Base-by-base conservation (phyloP, 2,888 invertebrate species). In the Phymatocera aterrima region DNA sequence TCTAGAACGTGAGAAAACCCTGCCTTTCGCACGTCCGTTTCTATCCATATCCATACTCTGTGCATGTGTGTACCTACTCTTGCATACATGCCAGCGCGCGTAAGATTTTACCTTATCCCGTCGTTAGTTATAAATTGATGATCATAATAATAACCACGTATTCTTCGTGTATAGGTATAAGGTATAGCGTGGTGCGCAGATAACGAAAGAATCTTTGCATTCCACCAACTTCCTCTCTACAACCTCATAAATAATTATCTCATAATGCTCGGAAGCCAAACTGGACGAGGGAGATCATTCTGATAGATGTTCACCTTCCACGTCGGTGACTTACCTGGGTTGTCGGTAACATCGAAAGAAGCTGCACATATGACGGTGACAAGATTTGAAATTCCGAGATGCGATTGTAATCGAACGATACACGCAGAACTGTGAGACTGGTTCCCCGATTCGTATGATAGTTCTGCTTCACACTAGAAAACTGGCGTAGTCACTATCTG, bases 1-100 rank as follows among this genome's bases (percentile, higher is more conserved):
- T 75, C 75, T 75, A 51, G 75, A 75, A 75, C 75, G 75, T 75
- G 75, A 57, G 75, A 75, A 75, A 54, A 54, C 51, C 57, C 37
- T 18, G 72, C 15, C 24, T 43, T 75, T 75, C 75, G 75, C 57
- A 28, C 57, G 75, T 60, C 21, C 40, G 18, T 75, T 43, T 8
- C 8, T 37, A 37, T n/a, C n/a, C n/a, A n/a, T n/a, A n/a, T n/a
- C n/a, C n/a, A n/a, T n/a, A n/a, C n/a, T n/a, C n/a, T n/a, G n/a
- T n/a, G n/a, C n/a, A n/a, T n/a, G n/a, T n/a, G n/a, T n/a, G n/a
- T n/a, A n/a, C n/a, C n/a, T n/a, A n/a, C n/a, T n/a, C n/a, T n/a
- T n/a, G n/a, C n/a, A n/a, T n/a, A n/a, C n/a, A n/a, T n/a, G n/a
- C n/a, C n/a, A n/a, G n/a, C n/a, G n/a, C n/a, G n/a, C n/a, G n/a